These are phyloP conservation scores for Mallateleia sp. DNA, from an alignment of 2,888 invertebrate species.

Conservation along the genomic window DNA sequence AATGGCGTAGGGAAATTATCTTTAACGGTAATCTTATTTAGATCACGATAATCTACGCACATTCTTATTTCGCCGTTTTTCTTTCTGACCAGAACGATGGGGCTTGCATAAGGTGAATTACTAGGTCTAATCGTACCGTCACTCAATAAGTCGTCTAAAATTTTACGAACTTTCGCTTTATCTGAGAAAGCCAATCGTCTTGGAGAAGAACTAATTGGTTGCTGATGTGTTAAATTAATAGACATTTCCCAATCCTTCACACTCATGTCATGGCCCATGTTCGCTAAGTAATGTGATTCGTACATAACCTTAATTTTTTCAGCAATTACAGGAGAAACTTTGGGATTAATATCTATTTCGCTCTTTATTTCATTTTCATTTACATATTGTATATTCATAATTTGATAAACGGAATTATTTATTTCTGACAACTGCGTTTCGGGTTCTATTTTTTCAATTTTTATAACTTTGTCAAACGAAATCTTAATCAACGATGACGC, in stretches of 20 bases:
- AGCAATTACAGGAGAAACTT: too few species aligned
- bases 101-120: constrained; percentile 51
- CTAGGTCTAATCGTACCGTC: constrained; percentile 51
- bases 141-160: constrained; percentile 42
- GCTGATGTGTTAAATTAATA: not conserved
- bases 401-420: not conserved
- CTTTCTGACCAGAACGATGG: constrained; percentile 79
- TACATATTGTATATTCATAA: not conserved
- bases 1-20: too few species aligned
- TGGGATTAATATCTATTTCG: too few species aligned
- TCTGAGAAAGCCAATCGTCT: constrained; percentile 5
- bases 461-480: not conserved
- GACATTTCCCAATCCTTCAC: not conserved
- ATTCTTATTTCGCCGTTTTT: constrained; percentile 79
- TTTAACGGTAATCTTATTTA: constrained; percentile 67
- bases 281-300: not conserved
- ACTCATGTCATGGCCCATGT: not conserved
- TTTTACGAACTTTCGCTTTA: constrained; percentile 37
- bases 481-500: not conserved
- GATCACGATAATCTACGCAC: constrained; percentile 81
- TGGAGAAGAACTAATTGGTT: not conserved
- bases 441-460: too few species aligned
- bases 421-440: too few species aligned
- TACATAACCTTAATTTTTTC: too few species aligned
- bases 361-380: not conserved